phyloP scores from a whole-genome alignment of 2,113 vertebrate species.

The Hyla sarda region DNA sequence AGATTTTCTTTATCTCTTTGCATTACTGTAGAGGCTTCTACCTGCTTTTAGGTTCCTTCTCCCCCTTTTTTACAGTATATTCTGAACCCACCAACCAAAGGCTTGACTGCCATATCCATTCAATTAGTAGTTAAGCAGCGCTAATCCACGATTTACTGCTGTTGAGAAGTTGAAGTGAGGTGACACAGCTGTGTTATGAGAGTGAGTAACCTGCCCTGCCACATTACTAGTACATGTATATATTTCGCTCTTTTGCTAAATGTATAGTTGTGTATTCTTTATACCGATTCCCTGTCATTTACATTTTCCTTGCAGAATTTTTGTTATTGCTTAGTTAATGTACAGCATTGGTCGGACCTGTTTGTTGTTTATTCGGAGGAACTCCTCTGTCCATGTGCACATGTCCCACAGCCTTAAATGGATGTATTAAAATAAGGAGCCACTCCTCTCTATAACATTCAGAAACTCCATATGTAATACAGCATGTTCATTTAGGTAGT shows the following conservation, averaged over 20 bases:
- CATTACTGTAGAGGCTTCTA: background rate
- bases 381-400: no score
- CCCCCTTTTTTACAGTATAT: background rate
- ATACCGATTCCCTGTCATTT: background rate
- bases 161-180: constrained; percentile 21
- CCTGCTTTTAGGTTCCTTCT: background rate
- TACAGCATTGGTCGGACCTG: background rate
- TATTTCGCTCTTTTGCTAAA: background rate
- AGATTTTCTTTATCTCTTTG: background rate
- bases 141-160: constrained; percentile 18
- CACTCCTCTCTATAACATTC: no score
- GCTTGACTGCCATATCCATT: background rate
- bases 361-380: no score
- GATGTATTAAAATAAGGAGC: no score
- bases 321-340: background rate
- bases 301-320: background rate
- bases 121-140: background rate
- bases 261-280: background rate
- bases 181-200: constrained; percentile 30
- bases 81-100: background rate
- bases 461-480: no score
- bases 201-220: constrained; percentile 11
- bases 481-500: no score
- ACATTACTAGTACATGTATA: background rate
- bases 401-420: no score